Evolutionary conservation across 2,113 vertebrate species (phyloP).

Genomic region (Melanocharis versteri): DNA sequence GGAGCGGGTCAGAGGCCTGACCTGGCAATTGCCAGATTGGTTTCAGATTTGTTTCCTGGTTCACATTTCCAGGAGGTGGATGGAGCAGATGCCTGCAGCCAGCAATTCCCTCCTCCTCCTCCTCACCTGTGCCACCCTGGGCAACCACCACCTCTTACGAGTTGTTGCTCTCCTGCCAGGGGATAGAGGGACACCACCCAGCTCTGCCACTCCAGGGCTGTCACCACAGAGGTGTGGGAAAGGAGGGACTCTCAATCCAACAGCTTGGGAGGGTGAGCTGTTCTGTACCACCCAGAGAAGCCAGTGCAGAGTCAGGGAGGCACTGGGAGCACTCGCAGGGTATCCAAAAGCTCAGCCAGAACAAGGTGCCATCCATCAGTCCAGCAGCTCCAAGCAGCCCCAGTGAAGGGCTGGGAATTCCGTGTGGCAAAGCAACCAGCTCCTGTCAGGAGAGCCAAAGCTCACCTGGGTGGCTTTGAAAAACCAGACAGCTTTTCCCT

Average conservation of each 20-base stretch:
- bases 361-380: background rate
- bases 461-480: background rate
- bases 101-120: background rate
- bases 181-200: background rate
- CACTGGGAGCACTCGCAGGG: fast-evolving
- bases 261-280: background rate
- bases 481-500: background rate
- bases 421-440: background rate
- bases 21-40: background rate
- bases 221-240: background rate
- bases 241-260: background rate
- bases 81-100: background rate
- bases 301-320: background rate
- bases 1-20: background rate
- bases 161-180: background rate
- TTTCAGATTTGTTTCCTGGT: background rate
- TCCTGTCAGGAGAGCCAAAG: background rate
- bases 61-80: background rate
- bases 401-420: background rate
- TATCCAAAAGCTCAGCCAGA: background rate
- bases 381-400: background rate
- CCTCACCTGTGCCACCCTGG: background rate
- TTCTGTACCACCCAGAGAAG: background rate
- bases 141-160: background rate
- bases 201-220: background rate